Evolutionary conservation across 1,140 invertebrate species (phyloP), one percentile per base, ranked within the genome.

Genomic region (Heterodera carotae): DNA sequence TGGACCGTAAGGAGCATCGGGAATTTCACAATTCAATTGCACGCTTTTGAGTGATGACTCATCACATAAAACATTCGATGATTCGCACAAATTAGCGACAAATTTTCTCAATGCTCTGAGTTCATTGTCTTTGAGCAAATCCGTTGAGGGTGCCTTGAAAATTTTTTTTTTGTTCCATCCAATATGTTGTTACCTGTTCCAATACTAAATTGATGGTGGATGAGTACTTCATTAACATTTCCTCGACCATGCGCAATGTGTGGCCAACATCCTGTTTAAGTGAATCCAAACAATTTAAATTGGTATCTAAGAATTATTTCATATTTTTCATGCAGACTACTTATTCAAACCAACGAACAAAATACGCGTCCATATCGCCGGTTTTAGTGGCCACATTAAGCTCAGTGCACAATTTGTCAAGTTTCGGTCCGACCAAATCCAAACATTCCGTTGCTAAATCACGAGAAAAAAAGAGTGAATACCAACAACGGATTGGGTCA

Each of bases 191-290:
- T 34, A 74, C 72, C 72, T 74, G 72, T 33, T 34, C 29, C 25
- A 59, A 39, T 31, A 74, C 25, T 36, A 74, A 74, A 34, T 74
- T 62, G 33, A 34, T 22, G 15, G 34, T 34, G 39, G 72, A 29
- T 2, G 72, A 74, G 34, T 74, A 74, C 64, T 74, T 74, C 25
- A 74, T 25, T 1, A 74, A 3, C 25, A 62, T 62, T 36, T 74
- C 33, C 59, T 74, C 72, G 12, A 74, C 59, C 64, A 27, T 39
- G 25, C 56, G 72, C 31, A 74, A 56, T 22, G 72, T 31, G n/a
- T 22, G 29, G 22, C 29, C 10, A 15, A 74, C 59, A 74, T 74
- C 72, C 72, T 74, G 27, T 31, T 22, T 33, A 73, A 31, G 31
- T 27, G 34, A 10, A 22, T 31, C 27, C 29, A 36, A 2, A 36